phyloP scores from a whole-genome alignment of 2,888 invertebrate genomes.

The Horisme vitalbata region DNA sequence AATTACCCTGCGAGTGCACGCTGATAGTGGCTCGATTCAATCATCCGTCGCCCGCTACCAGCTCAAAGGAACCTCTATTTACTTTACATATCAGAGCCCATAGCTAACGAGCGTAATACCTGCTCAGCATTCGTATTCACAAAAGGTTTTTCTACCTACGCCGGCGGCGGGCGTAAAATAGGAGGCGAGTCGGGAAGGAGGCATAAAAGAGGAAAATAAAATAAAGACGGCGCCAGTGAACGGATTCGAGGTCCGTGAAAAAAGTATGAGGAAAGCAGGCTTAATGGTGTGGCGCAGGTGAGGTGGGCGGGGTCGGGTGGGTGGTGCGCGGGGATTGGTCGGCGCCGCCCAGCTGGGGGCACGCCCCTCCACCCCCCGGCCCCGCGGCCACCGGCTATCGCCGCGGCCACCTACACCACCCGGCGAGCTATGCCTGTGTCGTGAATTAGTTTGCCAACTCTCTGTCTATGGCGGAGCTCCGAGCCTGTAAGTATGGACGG shows the following conservation, averaged over 20 bases:
- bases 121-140: constrained; percentile 81
- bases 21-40: constrained; percentile 27
- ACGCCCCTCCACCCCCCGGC: constrained; percentile 61
- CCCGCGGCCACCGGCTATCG: constrained; percentile 76
- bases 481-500: constrained; percentile 80
- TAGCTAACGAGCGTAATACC: constrained; percentile 80
- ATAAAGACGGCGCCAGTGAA: constrained; percentile 79
- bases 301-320: constrained; percentile 77
- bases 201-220: constrained; percentile 81
- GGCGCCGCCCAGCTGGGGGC: constrained; percentile 75
- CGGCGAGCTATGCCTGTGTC: constrained; percentile 81
- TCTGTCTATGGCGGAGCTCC: constrained; percentile 81
- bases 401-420: constrained; percentile 78
- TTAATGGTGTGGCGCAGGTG: constrained; percentile 81
- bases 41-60: constrained; percentile 25
- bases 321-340: constrained; percentile 75
- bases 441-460: constrained; percentile 83
- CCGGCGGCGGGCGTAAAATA: constrained; percentile 76
- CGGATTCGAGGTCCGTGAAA: constrained; percentile 80
- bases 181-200: constrained; percentile 79
- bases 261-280: constrained; percentile 77
- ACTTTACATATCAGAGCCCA: constrained; percentile 76
- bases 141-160: constrained; percentile 80
- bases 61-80: constrained; percentile 67
- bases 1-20: constrained; percentile 30